Evolutionary conservation across 1,140 invertebrate genomes (phyloP), one percentile per base, ranked within the genome.

Genomic region (Nymphalis io): DNA sequence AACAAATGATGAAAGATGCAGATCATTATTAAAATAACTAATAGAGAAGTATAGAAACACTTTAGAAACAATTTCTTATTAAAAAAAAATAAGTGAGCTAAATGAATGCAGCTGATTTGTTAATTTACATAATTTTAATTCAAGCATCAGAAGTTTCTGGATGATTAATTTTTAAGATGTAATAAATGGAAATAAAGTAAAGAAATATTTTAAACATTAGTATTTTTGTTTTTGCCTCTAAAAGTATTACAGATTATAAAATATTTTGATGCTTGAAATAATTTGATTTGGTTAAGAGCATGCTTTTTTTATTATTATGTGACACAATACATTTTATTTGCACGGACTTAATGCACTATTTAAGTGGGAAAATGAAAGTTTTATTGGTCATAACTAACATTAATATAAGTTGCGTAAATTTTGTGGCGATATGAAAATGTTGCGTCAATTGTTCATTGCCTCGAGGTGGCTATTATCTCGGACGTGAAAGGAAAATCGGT

Each of bases 401-500:
- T 61, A 61, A 27, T 39, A 21, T 48, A 61, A 44, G 20, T 55
- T 39, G 16, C 11, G 64, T 59, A 55, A 63, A 59, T 62, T 20
- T 62, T 42, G 60, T 40, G 23, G 51, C 40, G 48, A 57, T 63
- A 70, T 67, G 66, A 61, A 73, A 61, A 33, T 21, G 44, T 73
- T 73, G 55, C 67, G 72, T 62, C 72, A 73, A 63, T 63, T 70
- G 15, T 62, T 59, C 68, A 70, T 39, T 64, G 68, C 60, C 60
- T 44, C 61, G 55, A 55, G 51, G 53, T 18, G 57, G 70, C 62
- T 66, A 73, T 73, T 73, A 73, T 73, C 62, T 64, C 58, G 48
- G 62, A 60, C 60, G 67, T 73, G 67, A 73, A 73, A 73, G 67
- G 67, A 73, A 73, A 73, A 62, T 69, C 44, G 53, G 53, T 27